Evolutionary conservation across 2,888 invertebrate genomes (phyloP).

Genomic region (Podotricha telesiphe): DNA sequence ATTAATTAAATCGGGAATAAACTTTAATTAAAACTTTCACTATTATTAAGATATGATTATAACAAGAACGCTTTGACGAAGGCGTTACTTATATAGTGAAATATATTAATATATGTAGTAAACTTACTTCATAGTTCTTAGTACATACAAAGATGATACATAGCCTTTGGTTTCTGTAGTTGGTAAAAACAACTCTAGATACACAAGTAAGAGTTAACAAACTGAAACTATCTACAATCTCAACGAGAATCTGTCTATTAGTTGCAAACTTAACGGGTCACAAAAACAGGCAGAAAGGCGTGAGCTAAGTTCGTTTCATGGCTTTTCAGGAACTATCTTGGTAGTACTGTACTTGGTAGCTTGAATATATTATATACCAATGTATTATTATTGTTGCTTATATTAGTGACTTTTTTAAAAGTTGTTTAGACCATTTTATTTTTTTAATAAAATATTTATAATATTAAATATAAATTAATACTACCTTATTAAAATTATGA

Average conservation of each 20-base stretch:
- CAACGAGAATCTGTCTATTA: slow-evolving; percentile 26
- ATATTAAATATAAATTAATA: too few species aligned
- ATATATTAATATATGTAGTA: neutral
- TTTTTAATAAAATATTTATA: too few species aligned
- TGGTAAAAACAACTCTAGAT: slow-evolving; percentile 19
- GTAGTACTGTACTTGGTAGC: too few species aligned
- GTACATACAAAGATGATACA: neutral
- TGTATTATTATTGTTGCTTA: too few species aligned
- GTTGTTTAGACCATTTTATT: too few species aligned
- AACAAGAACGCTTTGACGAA: neutral
- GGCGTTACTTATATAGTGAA: neutral
- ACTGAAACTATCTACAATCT: slow-evolving; percentile 28
- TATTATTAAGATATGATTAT: neutral
- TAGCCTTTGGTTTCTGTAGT: neutral
- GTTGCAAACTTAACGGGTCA: slow-evolving; percentile 28
- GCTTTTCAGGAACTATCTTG: slow-evolving; percentile 2
- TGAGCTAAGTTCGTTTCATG: slow-evolving; percentile 8
- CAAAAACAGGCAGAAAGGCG: slow-evolving; percentile 30
- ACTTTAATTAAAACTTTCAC: too few species aligned
- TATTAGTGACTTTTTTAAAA: too few species aligned
- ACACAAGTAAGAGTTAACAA: slow-evolving; percentile 10
- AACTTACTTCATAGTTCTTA: slow-evolving; percentile 4
- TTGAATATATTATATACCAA: neutral
- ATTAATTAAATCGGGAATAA: too few species aligned
- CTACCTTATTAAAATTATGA: too few species aligned